Conservation (phyloP, 2,113 vertebrate species). For the Forbesichthys papilliferus region DNA sequence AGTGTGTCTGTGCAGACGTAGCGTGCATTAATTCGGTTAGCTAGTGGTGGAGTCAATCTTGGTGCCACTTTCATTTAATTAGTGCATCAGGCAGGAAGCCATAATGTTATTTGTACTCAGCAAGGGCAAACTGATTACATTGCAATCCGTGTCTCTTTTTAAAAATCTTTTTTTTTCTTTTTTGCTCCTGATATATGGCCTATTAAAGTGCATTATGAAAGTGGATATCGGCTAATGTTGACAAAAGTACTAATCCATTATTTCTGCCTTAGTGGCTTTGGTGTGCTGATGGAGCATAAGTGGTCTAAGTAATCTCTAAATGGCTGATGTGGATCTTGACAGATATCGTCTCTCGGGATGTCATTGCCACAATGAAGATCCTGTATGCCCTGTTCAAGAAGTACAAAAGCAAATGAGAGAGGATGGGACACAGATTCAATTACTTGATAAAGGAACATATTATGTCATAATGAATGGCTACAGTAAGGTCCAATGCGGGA, state of each 20-base stretch:
- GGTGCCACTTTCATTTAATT: conserved; percentile 54
- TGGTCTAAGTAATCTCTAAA: conserved; percentile 5
- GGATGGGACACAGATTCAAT: neutral
- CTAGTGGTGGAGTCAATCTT: conserved; percentile 51
- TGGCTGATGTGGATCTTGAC: conserved; percentile 46
- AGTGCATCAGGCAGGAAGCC: conserved; percentile 32
- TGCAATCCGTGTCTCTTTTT: conserved; percentile 37
- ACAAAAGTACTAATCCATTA: conserved; percentile 28
- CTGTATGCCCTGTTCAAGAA: conserved; percentile 85
- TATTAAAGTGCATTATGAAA: conserved; percentile 21
- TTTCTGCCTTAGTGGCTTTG: conserved; percentile 22
- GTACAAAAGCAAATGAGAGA: conserved; percentile 75
- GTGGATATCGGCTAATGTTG: conserved; percentile 34
- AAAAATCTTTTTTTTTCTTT: conserved; percentile 13
- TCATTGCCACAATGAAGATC: conserved; percentile 77
- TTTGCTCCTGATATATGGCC: conserved; percentile 50
- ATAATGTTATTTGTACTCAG: conserved; percentile 34
- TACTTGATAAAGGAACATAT: neutral
- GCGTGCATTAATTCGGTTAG: conserved; percentile 57
- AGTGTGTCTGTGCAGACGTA: neutral
- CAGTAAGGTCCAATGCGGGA: too few species aligned
- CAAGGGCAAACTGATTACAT: conserved; percentile 51
- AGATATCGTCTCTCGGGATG: conserved; percentile 88
- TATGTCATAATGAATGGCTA: neutral
- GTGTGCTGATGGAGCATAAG: conserved; percentile 21